Conservation (phyloP, 2,888 invertebrate species). For the Lasioglossum figueresi region DNA sequence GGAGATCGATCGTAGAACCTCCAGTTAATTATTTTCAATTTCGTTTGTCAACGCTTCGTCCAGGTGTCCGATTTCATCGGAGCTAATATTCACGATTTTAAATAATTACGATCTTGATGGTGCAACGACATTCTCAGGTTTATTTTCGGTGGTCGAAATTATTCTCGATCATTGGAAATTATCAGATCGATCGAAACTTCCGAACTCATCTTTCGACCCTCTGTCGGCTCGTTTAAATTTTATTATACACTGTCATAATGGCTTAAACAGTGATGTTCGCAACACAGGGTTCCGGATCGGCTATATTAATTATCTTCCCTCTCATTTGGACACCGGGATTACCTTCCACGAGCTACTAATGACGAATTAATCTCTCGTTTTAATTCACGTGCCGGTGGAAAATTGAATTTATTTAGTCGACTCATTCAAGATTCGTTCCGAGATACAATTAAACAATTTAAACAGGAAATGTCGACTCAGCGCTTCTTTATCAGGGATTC, state of each 20-base stretch:
- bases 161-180: neutral
- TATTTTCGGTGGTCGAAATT: neutral
- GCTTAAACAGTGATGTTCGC: neutral
- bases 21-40: neutral
- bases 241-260: neutral
- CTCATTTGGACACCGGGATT: neutral
- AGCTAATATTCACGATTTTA: neutral
- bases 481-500: too few relatives aligned
- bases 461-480: neutral
- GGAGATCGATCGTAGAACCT: neutral
- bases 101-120: neutral
- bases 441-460: neutral
- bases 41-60: neutral
- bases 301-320: conserved; percentile 10
- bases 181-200: conserved; percentile 1
- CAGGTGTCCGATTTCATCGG: neutral
- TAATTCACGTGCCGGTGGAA: neutral
- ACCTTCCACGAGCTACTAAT: neutral
- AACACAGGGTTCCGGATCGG: neutral
- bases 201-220: conserved; percentile 18
- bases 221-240: neutral
- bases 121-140: neutral
- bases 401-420: neutral
- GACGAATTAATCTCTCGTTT: neutral
- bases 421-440: neutral